Evolutionary conservation across 2,797 vertebrate species (phyloP).

Genomic region (Champsocephalus esox): DNA sequence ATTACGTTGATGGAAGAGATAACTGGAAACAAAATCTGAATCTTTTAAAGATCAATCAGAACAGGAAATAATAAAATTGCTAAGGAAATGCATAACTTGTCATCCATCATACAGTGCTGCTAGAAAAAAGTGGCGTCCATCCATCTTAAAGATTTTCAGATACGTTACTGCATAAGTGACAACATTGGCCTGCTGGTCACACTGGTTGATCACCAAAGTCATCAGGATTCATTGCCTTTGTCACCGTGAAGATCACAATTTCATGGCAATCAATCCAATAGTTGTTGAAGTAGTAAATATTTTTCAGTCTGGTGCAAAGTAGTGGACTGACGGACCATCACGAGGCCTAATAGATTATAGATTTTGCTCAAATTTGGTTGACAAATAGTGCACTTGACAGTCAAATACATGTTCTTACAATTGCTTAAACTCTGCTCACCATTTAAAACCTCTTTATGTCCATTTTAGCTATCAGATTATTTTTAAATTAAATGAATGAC

Average conservation of each 20-base stretch:
- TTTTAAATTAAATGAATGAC: conserved; percentile 1
- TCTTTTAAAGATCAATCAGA: neutral
- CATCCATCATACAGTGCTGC: neutral
- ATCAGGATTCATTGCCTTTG: no score
- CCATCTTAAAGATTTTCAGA: neutral
- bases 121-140: neutral
- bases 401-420: neutral
- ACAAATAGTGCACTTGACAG: neutral
- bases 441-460: neutral
- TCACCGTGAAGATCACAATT: no score
- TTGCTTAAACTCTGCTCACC: neutral
- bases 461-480: neutral
- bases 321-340: neutral
- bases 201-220: no score
- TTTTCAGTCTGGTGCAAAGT: conserved; percentile 6
- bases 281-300: no score
- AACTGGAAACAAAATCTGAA: neutral
- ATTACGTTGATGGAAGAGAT: neutral
- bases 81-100: neutral
- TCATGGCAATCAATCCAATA: no score
- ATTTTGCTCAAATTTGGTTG: neutral
- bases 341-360: neutral
- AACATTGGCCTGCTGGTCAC: no score
- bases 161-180: neutral
- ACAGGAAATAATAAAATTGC: neutral